Base-by-base conservation (phyloP, 2,797 vertebrate genomes). In the Pangasius macronema region DNA sequence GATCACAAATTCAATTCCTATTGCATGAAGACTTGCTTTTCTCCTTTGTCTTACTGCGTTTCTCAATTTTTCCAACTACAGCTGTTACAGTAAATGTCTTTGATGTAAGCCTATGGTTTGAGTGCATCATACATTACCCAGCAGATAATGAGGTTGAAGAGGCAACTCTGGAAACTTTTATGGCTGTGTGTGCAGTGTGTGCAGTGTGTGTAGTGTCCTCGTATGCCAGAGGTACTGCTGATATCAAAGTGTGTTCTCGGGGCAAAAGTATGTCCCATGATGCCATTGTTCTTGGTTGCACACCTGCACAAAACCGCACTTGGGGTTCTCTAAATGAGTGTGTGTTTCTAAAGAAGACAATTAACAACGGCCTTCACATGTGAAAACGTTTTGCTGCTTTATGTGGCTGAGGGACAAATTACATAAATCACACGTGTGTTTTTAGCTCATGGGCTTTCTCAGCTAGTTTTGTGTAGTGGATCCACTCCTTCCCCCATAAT, bases 371-470 rank as follows among this genome's bases (percentile, higher is more conserved):
- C 76, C 82, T 68, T 67, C 85, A 81, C 93, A 93, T 88, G 90
- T 93, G 92, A 87, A 88, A 89, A 88, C 75, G 59, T 93, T 93
- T 93, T 90, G 85, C 83, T 77, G 89, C 89, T 89, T 90, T 89
- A 83, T 65, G 84, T 90, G 84, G 88, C 83, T 76, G 77, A 82
- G 88, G 83, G 85, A 73, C 77, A 81, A 85, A 67, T 55, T 33
- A 39, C 76, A 36, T 72, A 70, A 82, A 85, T 82, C 67, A 55
- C 87, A 61, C 20, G 36, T 57, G 49, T 59, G 18, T 79, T 36
- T 30, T 72, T 79, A 63, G 22, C 42, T 42, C 16, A 36, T 33
- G 57, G 42, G 79, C 86, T 76, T 87, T 83, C 70, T 63, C 70
- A 55, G 81, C 70, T 77, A 36, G 46, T 73, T 86, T 82, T 51